These are phyloP conservation scores for Caenorhabditis sinica DNA, from an alignment of 2,888 invertebrate species.

Conservation along the genomic window DNA sequence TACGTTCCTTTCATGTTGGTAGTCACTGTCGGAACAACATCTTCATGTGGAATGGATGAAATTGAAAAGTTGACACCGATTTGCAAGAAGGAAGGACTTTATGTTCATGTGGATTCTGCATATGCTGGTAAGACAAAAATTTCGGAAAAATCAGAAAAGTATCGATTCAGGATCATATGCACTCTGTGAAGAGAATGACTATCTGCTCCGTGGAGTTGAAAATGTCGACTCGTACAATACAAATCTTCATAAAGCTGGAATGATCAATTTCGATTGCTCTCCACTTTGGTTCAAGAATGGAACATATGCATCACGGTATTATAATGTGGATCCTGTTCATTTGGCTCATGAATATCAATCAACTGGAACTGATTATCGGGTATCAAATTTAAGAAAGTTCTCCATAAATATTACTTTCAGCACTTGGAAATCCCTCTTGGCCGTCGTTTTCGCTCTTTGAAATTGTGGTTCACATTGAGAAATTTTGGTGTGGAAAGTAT, in stretches of 20 bases:
- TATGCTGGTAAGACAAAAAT: slow-evolving; percentile 89
- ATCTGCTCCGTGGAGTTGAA: slow-evolving; percentile 93
- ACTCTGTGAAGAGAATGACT: slow-evolving; percentile 94
- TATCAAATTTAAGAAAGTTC: slow-evolving; percentile 10
- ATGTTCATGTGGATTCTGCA: slow-evolving; percentile 98
- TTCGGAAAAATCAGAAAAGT: not conserved
- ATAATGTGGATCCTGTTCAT: slow-evolving; percentile 97
- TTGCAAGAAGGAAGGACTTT: slow-evolving; percentile 90
- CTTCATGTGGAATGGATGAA: slow-evolving; percentile 96
- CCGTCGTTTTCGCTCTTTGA: slow-evolving; percentile 90
- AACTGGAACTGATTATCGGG: slow-evolving; percentile 84
- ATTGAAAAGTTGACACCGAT: slow-evolving; percentile 88
- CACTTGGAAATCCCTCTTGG: slow-evolving; percentile 87
- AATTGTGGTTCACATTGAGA: slow-evolving; percentile 97
- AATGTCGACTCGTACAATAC: slow-evolving; percentile 95
- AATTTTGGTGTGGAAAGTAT: slow-evolving; percentile 94
- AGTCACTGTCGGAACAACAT: slow-evolving; percentile 91
- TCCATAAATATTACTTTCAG: slow-evolving; percentile 67
- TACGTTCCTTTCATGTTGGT: slow-evolving; percentile 80
- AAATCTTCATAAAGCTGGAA: slow-evolving; percentile 98
- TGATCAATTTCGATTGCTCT: slow-evolving; percentile 99
- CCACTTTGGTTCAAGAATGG: slow-evolving; percentile 96
- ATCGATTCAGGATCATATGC: slow-evolving; percentile 76
- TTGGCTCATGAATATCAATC: slow-evolving; percentile 98
- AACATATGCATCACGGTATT: slow-evolving; percentile 94